Evolutionary conservation across 92 coral and sea anemone genomes (phyloP), one percentile per base, ranked within the genome.

Genomic region (Isaurus tuberculatus): DNA sequence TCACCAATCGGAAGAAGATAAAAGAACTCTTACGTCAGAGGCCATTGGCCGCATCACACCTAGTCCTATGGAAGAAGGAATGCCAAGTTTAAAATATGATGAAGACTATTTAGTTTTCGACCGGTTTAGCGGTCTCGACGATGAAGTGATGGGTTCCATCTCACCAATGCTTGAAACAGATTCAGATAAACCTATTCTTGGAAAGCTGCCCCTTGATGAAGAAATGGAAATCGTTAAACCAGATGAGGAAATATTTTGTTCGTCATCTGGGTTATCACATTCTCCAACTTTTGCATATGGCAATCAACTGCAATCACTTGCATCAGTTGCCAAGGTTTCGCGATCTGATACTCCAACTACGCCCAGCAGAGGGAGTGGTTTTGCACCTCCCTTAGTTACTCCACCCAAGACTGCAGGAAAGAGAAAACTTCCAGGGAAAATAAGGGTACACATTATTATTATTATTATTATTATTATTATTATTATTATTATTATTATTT

Each of bases 221-320:
- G 98, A 95, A 65, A 95, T 94, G 95, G 98, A 95, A 79, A 94
- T 92, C n/a, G 88, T 91, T 46, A 95, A 91, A 84, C 82, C 95
- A 32, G 95, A 95, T 32, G 88, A 85, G 70, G 97, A 95, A 30
- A 91, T 93, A 79, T 83, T 94, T 30, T 70, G 86, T 48, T 72
- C 92, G 0, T 48, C 92, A 28, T 46, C 90, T 28, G 87, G 91
- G 42, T 80, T 94, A 16, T 82, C 93, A 6, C 95, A 90, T 42
- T 86, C 98, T 0, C 86, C 90, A 14, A 70, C 88, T 7, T 34
- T 66, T 14, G 6, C 88, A 25, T 75, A 75, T 57, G 61, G 67
- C 8, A 19, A 78, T 27, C 75, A 84, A 22, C 5, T 86, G 36
- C 70, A 78, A 49, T 85, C 91, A 2, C 58, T 87, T n/a, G 49